phyloP scores from a whole-genome alignment of 2,113 vertebrate genomes.

The Chloropsis cyanopogon region DNA sequence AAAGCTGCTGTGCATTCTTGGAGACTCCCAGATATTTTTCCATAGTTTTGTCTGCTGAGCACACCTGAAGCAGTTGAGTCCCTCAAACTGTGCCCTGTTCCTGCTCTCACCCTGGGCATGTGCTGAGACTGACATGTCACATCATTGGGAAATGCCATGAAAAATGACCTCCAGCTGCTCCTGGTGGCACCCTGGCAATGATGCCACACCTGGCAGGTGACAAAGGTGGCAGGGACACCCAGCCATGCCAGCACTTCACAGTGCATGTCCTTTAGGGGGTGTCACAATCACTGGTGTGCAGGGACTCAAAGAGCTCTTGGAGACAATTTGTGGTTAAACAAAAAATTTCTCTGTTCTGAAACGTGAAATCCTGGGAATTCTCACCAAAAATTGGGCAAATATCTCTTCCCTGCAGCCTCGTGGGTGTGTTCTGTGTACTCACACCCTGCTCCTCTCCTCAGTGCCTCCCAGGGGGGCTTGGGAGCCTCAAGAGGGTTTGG shows the following conservation, averaged over 20 bases:
- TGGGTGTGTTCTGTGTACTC: neutral
- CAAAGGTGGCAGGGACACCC: neutral
- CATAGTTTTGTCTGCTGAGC: neutral
- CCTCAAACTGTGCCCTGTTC: neutral
- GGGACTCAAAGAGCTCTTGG: neutral
- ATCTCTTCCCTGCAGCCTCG: accelerated
- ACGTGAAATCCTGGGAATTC: neutral
- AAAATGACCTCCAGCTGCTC: neutral
- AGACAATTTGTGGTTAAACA: neutral
- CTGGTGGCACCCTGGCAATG: neutral
- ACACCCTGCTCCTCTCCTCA: neutral
- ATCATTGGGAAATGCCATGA: neutral
- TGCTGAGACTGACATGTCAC: accelerated
- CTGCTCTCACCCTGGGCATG: no score
- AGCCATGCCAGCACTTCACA: neutral
- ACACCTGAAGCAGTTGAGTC: no score
- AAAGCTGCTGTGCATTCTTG: neutral
- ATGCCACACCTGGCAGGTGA: neutral
- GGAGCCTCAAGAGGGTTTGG: neutral
- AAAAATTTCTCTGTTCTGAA: neutral
- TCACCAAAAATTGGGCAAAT: neutral
- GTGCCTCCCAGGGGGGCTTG: neutral
- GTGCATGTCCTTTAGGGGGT: neutral
- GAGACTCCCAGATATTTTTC: neutral
- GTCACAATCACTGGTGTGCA: accelerated